Evolutionary conservation across 2,113 vertebrate species (phyloP), one percentile per base, ranked within the genome.

Genomic region (Osmerus eperlanus): DNA sequence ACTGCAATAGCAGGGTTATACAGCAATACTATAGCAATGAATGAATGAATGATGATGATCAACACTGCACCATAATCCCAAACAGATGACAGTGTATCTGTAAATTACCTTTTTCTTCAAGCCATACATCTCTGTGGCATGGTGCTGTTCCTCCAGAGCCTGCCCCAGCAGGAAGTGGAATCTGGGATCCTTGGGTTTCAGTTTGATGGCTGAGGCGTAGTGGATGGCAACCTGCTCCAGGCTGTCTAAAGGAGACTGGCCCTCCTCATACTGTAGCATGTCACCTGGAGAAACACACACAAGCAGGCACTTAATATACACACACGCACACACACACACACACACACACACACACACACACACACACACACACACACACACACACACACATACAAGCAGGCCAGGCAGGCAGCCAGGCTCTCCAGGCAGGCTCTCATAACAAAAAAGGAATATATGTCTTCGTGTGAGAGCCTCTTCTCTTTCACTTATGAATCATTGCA

Each of bases 151-250:
- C 79, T 93, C 88, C 67, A 91, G 72, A 59, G 82, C 69, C 0
- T 81, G 47, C 6, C 89, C 90, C 21, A 91, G 83, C 36, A 80
- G 77, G 69, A 89, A 89, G 80, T 92, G 89, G 19, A 91, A 83
- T 28, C 73, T 76, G 51, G 87, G 70, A 2, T 92, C 80, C 61
- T 53, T 86, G 70, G 86, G 77, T 52, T 78, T 76, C 4, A 86
- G 76, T 79, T 78, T 81, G 73, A 91, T 68, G 5, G 89, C 90
- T 41, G 90, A 87, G 1, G 91, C 87, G n/a, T 84, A 89, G 72
- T 75, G 62, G 13, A 84, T 29, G 18, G 87, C 84, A 21, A 84
- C 87, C 70, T 86, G 78, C 55, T 89, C 79, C n/a, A 91, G 79
- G 68, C 28, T 71, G 55, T 82, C 72, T 70, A 90, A 68, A 32